Evolutionary conservation across 2,113 vertebrate genomes (phyloP).

Genomic region (human): GRCh38 chr4:66634501-66635000

Average conservation of each 20-base stretch:
- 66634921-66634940: neutral
- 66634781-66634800: neutral
- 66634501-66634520: neutral
- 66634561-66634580: neutral
- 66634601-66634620: neutral
- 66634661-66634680: neutral
- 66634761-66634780: neutral
- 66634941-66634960: neutral
- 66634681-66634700: neutral
- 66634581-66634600: neutral
- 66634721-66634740: neutral
- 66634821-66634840: neutral
- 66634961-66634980: neutral
- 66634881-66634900: neutral
- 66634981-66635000: neutral
- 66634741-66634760: neutral
- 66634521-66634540: neutral
- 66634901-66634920: neutral
- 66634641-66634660: neutral
- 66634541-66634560: neutral
- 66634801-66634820: neutral
- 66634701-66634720: neutral
- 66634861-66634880: neutral
- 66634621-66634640: neutral
- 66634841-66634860: neutral